Evolutionary conservation across 2,797 vertebrate species (phyloP), one percentile per base, ranked within the genome.

Genomic region (Heterohyrax brucei): DNA sequence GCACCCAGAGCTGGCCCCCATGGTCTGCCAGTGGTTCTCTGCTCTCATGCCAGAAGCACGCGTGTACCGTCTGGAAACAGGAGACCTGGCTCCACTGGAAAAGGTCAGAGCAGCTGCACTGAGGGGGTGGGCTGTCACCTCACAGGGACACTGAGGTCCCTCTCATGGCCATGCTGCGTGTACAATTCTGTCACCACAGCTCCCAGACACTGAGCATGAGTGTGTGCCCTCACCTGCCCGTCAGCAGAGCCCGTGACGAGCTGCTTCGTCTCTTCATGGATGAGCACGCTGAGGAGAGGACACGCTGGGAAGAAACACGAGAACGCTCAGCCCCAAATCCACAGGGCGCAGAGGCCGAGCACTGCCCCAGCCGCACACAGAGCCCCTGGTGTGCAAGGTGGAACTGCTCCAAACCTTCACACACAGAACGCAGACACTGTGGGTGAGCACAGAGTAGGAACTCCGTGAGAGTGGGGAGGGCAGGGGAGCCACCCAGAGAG

Each of bases 231-330:
- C 97, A 99, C 99, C 99, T 99, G 99, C 92, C 99, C 99, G 70
- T 99, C 98, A 78, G 97, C 87, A 97, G 99, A 99, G 46, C 99
- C 99, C 2, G 98, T 98, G 62, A 99, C 96, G 64, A 99, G 95
- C 92, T 99, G 99, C 89, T 96, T 98, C 70, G 96, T 98, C 85
- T 98, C 97, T 97, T 98, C 98, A 92, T 99, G 72, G 86, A 99
- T 97, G 72, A 98, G 96, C 62, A 99, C 93, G 96, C 98, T 99
- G 83, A 99, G 97, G 89, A 99, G 98, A 46, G 99, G 99, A 97
- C 97, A 98, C 0, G 98, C 99, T 99, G 72, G 8, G 91, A 96
- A 48, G 70, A 50, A 83, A 90, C 10, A 79, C 0, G 10, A 1
- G 6, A 12, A 1, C 0, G 4, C 8, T 44, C 1, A 77, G 61